Conservation (phyloP, 2,888 invertebrate genomes). For the Prosapia bicincta region DNA sequence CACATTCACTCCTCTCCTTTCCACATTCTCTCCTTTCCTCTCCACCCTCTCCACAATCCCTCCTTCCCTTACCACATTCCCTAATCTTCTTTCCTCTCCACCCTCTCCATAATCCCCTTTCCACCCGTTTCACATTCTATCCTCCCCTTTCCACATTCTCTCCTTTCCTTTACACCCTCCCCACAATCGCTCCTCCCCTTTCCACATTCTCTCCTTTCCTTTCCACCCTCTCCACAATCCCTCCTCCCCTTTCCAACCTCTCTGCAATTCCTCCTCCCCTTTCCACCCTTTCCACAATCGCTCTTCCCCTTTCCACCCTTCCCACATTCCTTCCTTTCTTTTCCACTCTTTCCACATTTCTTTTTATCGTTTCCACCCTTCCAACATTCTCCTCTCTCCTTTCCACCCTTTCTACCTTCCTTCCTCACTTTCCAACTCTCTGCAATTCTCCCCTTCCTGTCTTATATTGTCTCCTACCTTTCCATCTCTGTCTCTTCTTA, state of each 20-base stretch:
- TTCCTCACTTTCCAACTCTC: no score
- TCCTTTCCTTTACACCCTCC: slow-evolving; percentile 22
- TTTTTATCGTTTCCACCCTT: neutral
- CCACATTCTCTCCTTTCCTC: no score
- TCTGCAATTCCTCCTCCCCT: no score
- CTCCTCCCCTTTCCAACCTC: slow-evolving; percentile 2
- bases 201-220: no score
- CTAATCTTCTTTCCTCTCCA: slow-evolving; percentile 10
- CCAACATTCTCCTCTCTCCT: slow-evolving; percentile 13
- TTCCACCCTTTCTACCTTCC: no score
- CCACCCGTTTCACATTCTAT: neutral
- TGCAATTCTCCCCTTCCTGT: slow-evolving; percentile 15
- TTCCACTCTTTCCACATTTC: neutral
- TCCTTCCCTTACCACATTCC: slow-evolving; percentile 26
- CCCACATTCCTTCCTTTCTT: no score
- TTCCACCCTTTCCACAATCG: no score
- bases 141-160: no score
- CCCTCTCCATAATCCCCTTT: no score
- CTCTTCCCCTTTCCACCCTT: neutral
- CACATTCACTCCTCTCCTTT: slow-evolving; percentile 15
- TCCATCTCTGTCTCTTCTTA: slow-evolving; percentile 14
- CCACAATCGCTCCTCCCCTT: slow-evolving; percentile 13
- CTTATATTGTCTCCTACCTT: slow-evolving; percentile 21
- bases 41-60: no score
- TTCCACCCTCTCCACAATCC: slow-evolving; percentile 13